phyloP scores from a whole-genome alignment of 2,888 invertebrate species.

The Eristalis intricaria region DNA sequence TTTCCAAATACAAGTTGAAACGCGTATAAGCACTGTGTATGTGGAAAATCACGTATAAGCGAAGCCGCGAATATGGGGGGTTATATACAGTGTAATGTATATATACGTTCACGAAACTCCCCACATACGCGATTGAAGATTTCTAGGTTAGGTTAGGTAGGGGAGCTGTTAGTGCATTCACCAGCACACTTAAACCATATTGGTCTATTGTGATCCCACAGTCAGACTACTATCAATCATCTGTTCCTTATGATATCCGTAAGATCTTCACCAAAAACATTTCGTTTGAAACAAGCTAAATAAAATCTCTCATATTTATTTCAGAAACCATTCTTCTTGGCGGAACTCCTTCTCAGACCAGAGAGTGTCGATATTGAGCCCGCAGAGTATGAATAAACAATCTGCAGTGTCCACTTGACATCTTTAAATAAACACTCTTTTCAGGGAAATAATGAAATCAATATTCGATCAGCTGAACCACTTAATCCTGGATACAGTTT shows the following conservation, averaged over 20 bases:
- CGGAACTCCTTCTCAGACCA: conserved; percentile 84
- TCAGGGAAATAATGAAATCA: conserved; percentile 75
- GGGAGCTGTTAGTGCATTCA: too few relatives aligned
- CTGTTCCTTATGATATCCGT: background rate
- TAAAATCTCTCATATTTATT: background rate
- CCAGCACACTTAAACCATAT: too few relatives aligned
- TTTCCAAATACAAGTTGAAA: too few relatives aligned
- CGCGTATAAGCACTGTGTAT: too few relatives aligned
- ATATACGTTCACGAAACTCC: too few relatives aligned
- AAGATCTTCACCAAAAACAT: background rate
- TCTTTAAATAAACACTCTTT: background rate
- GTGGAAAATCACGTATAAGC: too few relatives aligned
- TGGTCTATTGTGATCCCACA: too few relatives aligned
- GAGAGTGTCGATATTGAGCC: conserved; percentile 83
- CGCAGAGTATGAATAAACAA: conserved; percentile 78
- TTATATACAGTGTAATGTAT: too few relatives aligned
- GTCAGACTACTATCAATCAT: too few relatives aligned
- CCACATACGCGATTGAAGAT: too few relatives aligned
- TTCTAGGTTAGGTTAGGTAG: too few relatives aligned
- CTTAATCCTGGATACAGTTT: conserved; percentile 83
- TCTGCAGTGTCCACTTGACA: background rate
- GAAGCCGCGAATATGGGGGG: too few relatives aligned
- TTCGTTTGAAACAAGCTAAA: background rate
- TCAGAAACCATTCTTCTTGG: conserved; percentile 81
- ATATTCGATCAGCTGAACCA: conserved; percentile 77